These are phyloP conservation scores for Danaus plexippus DNA, from an alignment of 1,140 invertebrate species.

Conservation along the genomic window DNA sequence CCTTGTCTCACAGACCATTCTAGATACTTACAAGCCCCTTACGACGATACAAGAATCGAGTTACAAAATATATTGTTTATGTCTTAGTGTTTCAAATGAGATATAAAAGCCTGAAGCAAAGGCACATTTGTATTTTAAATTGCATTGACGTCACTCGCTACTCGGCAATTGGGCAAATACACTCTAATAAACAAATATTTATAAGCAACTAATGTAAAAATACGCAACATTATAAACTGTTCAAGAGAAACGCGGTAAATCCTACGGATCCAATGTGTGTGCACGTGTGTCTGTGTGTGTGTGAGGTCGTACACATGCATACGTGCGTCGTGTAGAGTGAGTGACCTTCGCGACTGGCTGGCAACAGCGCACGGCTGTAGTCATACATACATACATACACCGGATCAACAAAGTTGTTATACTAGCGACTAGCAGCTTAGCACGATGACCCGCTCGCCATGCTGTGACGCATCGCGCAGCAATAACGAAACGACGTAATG, in stretches of 20 bases:
- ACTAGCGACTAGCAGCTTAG: conserved; percentile 30
- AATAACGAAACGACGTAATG: conserved; percentile 24
- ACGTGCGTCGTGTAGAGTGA: conserved; percentile 26
- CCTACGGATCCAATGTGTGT: not conserved
- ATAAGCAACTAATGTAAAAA: conserved; percentile 5
- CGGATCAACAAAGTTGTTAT: conserved; percentile 34
- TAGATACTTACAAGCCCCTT: no score
- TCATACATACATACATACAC: conserved; percentile 25
- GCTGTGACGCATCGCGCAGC: conserved; percentile 45
- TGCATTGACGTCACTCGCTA: not conserved
- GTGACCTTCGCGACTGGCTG: conserved; percentile 51
- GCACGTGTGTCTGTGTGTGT: no score
- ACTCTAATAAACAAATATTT: conserved; percentile 11
- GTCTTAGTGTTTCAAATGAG: no score
- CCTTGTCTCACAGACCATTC: no score
- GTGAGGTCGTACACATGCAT: not conserved
- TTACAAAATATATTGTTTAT: no score
- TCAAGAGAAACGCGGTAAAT: conserved; percentile 9
- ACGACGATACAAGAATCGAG: no score
- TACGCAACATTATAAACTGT: conserved; percentile 8
- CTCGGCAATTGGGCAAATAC: conserved; percentile 3
- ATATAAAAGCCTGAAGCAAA: no score
- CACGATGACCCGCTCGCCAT: conserved; percentile 55
- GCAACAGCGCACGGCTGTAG: conserved; percentile 34
- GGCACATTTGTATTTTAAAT: not conserved